These are phyloP conservation scores for Trissolcus brochymenae DNA, from an alignment of 2,888 invertebrate species.

Conservation along the genomic window DNA sequence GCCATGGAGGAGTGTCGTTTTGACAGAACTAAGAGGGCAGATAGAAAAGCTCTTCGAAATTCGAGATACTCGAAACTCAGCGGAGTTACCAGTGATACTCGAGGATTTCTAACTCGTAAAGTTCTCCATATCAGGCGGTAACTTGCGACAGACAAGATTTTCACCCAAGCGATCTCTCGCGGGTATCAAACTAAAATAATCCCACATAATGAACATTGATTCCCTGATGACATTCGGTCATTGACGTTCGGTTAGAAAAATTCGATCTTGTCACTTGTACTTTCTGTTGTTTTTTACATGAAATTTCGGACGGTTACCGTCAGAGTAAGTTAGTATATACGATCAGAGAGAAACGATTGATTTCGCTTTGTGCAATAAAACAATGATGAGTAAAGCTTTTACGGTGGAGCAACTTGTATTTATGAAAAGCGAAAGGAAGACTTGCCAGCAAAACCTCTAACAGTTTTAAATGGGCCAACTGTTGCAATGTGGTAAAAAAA, in stretches of 20 bases:
- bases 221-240: too few relatives aligned
- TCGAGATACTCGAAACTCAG: slow-evolving; percentile 44
- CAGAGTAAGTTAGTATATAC: background rate
- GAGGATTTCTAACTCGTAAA: slow-evolving; percentile 62
- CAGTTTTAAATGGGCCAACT: slow-evolving; percentile 72
- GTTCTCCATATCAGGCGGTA: slow-evolving; percentile 58
- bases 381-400: slow-evolving; percentile 48
- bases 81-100: slow-evolving; percentile 38
- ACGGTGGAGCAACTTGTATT: slow-evolving; percentile 61
- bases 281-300: too few relatives aligned
- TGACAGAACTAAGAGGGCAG: slow-evolving; percentile 52
- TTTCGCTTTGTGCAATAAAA: slow-evolving; percentile 22
- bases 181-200: slow-evolving; percentile 26
- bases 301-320: too few relatives aligned
- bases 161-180: slow-evolving; percentile 44
- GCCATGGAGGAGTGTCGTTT: slow-evolving; percentile 49
- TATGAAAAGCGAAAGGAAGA: slow-evolving; percentile 66
- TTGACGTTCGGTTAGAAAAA: too few relatives aligned
- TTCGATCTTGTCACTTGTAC: too few relatives aligned
- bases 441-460: slow-evolving; percentile 55
- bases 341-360: slow-evolving; percentile 3
- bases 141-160: slow-evolving; percentile 40
- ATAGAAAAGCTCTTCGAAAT: slow-evolving; percentile 56
- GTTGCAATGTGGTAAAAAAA: slow-evolving; percentile 71
- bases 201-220: too few relatives aligned